Conservation (phyloP, 1,140 invertebrate species). For the Euborellia annulipes region DNA sequence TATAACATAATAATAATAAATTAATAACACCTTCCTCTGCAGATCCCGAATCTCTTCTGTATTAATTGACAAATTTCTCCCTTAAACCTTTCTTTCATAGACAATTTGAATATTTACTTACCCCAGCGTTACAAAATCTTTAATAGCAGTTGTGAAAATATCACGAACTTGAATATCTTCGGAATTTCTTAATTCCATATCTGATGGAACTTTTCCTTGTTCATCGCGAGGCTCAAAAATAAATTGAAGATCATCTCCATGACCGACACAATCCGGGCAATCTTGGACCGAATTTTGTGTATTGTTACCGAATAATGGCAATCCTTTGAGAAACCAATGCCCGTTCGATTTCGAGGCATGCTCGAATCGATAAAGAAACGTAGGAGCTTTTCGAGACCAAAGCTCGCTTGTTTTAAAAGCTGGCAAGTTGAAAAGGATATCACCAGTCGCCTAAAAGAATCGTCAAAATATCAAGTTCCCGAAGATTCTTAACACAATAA, state of each 20-base stretch:
- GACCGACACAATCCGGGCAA: slow-evolving; percentile 25
- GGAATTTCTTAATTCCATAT: slow-evolving; percentile 24
- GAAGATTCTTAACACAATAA: neutral
- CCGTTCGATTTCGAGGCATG: slow-evolving; percentile 40
- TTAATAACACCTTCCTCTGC: slow-evolving; percentile 1
- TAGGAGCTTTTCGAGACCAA: slow-evolving; percentile 40
- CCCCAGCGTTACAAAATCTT: slow-evolving; percentile 42
- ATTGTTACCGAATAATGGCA: slow-evolving; percentile 30
- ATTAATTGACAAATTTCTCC: neutral
- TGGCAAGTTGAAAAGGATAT: slow-evolving; percentile 55
- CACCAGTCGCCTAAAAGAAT: slow-evolving; percentile 32
- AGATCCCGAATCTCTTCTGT: no score
- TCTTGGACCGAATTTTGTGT: neutral
- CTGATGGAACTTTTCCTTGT: slow-evolving; percentile 32
- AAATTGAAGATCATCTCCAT: slow-evolving; percentile 51
- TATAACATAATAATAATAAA: slow-evolving; percentile 5
- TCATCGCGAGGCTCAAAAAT: slow-evolving; percentile 44
- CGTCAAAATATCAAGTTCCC: neutral
- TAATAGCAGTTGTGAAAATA: slow-evolving; percentile 42
- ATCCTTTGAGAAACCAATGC: slow-evolving; percentile 39
- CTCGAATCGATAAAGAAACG: slow-evolving; percentile 58
- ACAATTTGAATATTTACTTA: slow-evolving; percentile 13
- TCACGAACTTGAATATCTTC: slow-evolving; percentile 41
- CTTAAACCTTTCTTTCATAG: neutral
- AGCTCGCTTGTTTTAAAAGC: slow-evolving; percentile 46